phyloP scores from a whole-genome alignment of 1,140 invertebrate species.

The Sipha flava region DNA sequence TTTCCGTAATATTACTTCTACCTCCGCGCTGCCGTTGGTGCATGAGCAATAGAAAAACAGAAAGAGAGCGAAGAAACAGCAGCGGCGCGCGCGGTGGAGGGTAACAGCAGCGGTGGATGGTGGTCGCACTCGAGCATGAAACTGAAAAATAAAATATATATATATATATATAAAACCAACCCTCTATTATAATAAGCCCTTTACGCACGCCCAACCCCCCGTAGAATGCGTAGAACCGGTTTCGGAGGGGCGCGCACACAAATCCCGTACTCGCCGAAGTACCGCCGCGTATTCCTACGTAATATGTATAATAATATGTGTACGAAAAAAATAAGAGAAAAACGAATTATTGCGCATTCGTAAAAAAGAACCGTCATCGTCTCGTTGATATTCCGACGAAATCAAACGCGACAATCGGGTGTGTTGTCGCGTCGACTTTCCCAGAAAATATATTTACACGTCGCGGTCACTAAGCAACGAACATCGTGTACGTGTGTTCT shows the following conservation, averaged over 20 bases:
- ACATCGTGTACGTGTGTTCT: too few species aligned
- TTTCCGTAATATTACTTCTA: neutral
- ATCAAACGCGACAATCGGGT: too few species aligned
- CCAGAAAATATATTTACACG: too few species aligned
- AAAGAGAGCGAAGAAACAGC: neutral
- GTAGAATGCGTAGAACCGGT: slow-evolving; percentile 19
- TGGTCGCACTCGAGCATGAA: slow-evolving; percentile 23
- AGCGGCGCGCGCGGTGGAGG: neutral
- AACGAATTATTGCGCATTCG: slow-evolving; percentile 16
- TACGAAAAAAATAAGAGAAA: slow-evolving; percentile 11
- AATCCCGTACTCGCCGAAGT: neutral
- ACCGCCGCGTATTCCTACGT: neutral
- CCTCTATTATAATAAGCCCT: slow-evolving; percentile 28
- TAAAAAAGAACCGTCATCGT: neutral
- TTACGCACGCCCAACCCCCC: slow-evolving; percentile 15
- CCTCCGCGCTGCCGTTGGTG: neutral
- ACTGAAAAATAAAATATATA: neutral
- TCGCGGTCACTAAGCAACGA: too few species aligned
- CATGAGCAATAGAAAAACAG: neutral
- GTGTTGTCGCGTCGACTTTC: too few species aligned
- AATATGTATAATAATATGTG: neutral
- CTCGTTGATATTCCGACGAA: neutral
- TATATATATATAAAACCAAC: neutral
- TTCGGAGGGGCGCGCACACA: slow-evolving; percentile 7
- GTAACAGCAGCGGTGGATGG: neutral